These are phyloP conservation scores for Vultur gryphus DNA, from an alignment of 2,797 vertebrate genomes.

Conservation along the genomic window DNA sequence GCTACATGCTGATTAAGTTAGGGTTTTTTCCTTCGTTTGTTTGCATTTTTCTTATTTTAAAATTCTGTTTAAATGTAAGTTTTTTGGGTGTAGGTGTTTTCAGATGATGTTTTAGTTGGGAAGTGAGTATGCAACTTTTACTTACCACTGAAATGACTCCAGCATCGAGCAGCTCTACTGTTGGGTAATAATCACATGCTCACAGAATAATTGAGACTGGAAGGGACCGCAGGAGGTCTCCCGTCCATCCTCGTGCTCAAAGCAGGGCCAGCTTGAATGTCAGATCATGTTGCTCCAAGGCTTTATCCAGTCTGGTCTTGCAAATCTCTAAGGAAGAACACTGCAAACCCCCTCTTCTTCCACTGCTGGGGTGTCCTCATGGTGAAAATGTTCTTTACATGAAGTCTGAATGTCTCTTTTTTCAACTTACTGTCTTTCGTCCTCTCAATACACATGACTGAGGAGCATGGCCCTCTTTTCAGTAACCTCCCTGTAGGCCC, in stretches of 20 bases:
- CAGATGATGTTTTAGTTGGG: background rate
- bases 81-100: background rate
- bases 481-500: fast-evolving
- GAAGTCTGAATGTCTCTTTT: background rate
- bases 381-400: background rate
- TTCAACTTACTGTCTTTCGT: background rate
- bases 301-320: background rate
- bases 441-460: background rate
- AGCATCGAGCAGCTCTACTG: background rate
- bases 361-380: background rate
- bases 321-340: background rate
- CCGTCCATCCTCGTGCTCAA: background rate
- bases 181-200: background rate
- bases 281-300: background rate
- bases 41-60: background rate
- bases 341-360: background rate
- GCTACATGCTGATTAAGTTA: background rate
- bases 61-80: background rate
- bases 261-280: background rate
- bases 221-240: background rate
- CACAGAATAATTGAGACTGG: background rate
- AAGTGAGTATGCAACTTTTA: background rate
- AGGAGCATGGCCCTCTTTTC: background rate
- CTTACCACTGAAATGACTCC: background rate
- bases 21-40: fast-evolving